Percentiles rank a stretch among this genome's conserved stretches.
Evolutionary conservation across 1,140 invertebrate genomes (phyloP).

Genomic region (Psilanteris sp.): DNA sequence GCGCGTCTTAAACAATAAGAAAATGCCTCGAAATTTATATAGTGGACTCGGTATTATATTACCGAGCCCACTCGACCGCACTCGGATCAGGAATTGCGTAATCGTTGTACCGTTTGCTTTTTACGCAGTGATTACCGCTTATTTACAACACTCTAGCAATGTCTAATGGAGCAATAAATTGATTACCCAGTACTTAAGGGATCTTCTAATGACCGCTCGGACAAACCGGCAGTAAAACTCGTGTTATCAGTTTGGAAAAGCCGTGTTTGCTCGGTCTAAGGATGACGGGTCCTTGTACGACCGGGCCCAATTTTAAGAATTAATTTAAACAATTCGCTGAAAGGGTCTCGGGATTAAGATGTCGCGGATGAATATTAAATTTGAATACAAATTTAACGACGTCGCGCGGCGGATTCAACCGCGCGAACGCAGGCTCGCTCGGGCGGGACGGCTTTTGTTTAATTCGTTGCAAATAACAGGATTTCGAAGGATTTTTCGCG

Average conservation of each 20-base stretch:
- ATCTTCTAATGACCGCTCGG: conserved; percentile 23
- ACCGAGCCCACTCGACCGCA: conserved; percentile 2
- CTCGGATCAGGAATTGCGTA: conserved; percentile 11
- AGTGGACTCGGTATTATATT: conserved; percentile 12
- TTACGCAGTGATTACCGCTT: conserved; percentile 12
- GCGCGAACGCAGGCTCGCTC: too few species aligned
- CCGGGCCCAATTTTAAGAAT: too few species aligned
- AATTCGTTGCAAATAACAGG: too few species aligned
- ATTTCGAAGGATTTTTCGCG: conserved; percentile 5
- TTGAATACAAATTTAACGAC: too few species aligned
- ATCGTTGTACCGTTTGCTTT: conserved; percentile 7
- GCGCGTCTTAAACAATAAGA: conserved; percentile 15
- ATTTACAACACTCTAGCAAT: conserved; percentile 13
- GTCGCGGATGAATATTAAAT: too few species aligned
- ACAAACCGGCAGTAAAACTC: conserved; percentile 22
- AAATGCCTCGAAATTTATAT: conserved; percentile 7
- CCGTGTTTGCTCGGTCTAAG: conserved; percentile 9
- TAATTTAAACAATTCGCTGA: too few species aligned
- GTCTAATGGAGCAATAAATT: conserved; percentile 46
- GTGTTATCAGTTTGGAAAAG: conserved; percentile 24
- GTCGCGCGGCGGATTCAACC: too few species aligned
- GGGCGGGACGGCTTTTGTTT: too few species aligned
- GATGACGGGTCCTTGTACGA: too few species aligned
- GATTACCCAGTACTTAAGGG: conserved; percentile 36
- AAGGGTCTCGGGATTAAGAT: too few species aligned